phyloP scores from a whole-genome alignment of 2,113 vertebrate genomes.

The Sarotherodon lohbergeri region DNA sequence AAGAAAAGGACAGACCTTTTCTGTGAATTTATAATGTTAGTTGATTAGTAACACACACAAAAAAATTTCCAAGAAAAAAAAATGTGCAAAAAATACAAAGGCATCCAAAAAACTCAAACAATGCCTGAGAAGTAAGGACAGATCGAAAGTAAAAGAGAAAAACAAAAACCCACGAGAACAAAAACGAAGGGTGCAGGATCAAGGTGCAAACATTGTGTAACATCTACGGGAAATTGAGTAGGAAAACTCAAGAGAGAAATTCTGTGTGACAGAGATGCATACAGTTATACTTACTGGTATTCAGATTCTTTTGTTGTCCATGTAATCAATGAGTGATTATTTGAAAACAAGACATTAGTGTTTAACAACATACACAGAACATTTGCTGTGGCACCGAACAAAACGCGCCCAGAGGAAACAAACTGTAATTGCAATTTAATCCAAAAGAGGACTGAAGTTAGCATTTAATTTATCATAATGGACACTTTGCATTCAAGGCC shows the following conservation, averaged over 20 bases:
- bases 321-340: conserved; percentile 78
- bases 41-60: conserved; percentile 18
- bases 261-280: conserved; percentile 57
- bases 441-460: not conserved
- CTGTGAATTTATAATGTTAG: conserved; percentile 26
- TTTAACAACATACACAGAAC: conserved; percentile 75
- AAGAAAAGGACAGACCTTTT: conserved; percentile 53
- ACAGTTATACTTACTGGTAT: conserved; percentile 74
- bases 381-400: conserved; percentile 64
- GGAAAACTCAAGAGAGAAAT: conserved; percentile 59
- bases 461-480: not conserved
- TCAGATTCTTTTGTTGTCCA: conserved; percentile 77
- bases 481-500: not conserved
- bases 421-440: not conserved
- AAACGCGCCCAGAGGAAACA: conserved; percentile 13
- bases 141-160: conserved; percentile 19
- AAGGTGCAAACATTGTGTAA: conserved; percentile 40
- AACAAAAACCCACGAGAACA: conserved; percentile 49
- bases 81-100: conserved; percentile 31
- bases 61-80: conserved; percentile 18
- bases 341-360: conserved; percentile 83
- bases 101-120: conserved; percentile 44
- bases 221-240: conserved; percentile 38
- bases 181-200: conserved; percentile 47
- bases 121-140: conserved; percentile 28